Conservation (phyloP, 2,113 vertebrate genomes). For the Dipodomys spectabilis region DNA sequence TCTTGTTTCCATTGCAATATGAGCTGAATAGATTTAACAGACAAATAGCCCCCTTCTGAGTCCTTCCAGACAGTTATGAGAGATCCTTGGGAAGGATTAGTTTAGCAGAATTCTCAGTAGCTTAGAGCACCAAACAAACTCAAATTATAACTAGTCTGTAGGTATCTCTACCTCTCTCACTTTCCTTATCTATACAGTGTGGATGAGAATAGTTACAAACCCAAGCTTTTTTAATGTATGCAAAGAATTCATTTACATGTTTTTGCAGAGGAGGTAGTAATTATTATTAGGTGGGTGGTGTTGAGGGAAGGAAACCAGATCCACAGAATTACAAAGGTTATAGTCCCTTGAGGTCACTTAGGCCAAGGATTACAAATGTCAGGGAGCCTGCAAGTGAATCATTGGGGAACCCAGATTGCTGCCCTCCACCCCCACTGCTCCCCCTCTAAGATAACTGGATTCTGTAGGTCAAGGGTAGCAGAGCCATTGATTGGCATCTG, state of each 20-base stretch:
- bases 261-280: slow-evolving; percentile 5
- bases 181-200: background rate
- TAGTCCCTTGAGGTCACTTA: background rate
- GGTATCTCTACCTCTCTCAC: background rate
- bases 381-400: background rate
- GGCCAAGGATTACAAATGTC: background rate
- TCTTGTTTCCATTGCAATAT: slow-evolving; percentile 29
- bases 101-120: background rate
- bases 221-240: background rate
- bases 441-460: background rate
- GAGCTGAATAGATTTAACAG: slow-evolving; percentile 30
- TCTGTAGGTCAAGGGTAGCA: background rate
- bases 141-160: background rate
- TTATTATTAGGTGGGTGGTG: slow-evolving; percentile 1
- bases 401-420: background rate
- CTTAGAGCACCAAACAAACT: background rate
- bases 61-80: background rate
- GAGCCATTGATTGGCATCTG: background rate
- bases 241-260: background rate
- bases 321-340: background rate
- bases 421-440: background rate
- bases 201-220: background rate
- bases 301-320: slow-evolving; percentile 10
- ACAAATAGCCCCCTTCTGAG: background rate
- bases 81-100: background rate